Conservation (phyloP, 2,797 vertebrate species). For the Sorex maritimensis region DNA sequence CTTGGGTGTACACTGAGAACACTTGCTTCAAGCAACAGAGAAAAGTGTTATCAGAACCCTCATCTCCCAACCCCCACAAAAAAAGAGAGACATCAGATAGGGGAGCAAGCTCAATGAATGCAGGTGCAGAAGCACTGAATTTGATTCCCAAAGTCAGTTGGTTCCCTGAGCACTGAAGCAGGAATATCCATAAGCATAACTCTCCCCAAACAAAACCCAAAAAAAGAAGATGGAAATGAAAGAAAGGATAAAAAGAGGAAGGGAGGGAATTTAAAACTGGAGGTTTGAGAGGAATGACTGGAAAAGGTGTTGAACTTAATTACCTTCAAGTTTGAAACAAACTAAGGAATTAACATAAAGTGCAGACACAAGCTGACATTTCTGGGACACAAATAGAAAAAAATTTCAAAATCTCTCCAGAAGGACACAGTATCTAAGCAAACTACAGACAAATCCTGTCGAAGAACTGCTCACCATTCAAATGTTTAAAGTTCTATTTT, state of each 20-base stretch:
- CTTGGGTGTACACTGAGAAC: no score
- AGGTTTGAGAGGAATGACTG: neutral
- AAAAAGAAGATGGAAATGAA: accelerated
- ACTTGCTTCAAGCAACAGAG: neutral
- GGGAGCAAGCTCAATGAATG: no score
- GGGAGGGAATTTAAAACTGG: neutral
- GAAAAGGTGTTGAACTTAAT: neutral
- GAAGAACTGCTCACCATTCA: neutral
- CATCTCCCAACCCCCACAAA: no score
- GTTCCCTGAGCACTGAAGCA: no score
- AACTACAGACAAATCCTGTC: neutral
- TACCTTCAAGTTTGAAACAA: conserved; percentile 38
- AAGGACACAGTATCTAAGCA: neutral
- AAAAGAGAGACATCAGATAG: accelerated
- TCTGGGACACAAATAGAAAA: neutral
- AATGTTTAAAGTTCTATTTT: neutral
- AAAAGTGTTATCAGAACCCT: neutral
- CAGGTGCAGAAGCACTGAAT: no score
- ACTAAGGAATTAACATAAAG: conserved; percentile 35
- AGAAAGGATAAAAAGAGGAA: accelerated
- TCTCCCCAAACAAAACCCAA: no score
- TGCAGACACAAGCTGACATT: neutral
- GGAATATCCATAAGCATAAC: no score
- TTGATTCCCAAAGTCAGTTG: no score
- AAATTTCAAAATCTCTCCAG: neutral